These are phyloP conservation scores for Apamea monoglypha DNA, from an alignment of 2,888 invertebrate genomes.

Conservation along the genomic window DNA sequence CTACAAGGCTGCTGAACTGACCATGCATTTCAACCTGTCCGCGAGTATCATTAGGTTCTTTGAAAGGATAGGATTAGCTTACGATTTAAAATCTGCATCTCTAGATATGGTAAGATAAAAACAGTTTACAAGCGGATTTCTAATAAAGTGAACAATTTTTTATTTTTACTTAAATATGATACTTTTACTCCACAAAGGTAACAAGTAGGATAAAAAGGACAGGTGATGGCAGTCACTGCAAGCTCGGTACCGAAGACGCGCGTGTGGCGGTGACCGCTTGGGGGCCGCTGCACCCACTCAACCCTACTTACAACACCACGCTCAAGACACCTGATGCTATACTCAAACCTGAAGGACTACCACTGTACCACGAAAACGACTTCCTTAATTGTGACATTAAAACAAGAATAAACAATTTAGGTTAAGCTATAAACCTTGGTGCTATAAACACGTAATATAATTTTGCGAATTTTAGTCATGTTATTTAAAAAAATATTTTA, in stretches of 20 bases:
- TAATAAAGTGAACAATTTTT: not conserved
- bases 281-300: constrained; percentile 84
- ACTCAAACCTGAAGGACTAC: constrained; percentile 79
- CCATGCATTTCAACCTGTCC: constrained; percentile 91
- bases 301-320: constrained; percentile 81
- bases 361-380: constrained; percentile 81
- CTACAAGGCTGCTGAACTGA: constrained; percentile 96
- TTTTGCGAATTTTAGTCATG: constrained; percentile 2
- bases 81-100: constrained; percentile 90
- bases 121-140: not conserved
- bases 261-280: constrained; percentile 76
- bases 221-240: constrained; percentile 92
- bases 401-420: not conserved
- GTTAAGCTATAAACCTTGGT: not conserved
- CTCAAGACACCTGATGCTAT: constrained; percentile 74
- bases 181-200: constrained; percentile 77
- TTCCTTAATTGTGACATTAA: constrained; percentile 15
- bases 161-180: not conserved
- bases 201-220: constrained; percentile 90
- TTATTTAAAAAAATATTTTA: not conserved
- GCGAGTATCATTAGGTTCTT: constrained; percentile 91
- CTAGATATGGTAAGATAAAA: constrained; percentile 75
- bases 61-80: constrained; percentile 91
- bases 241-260: constrained; percentile 84
- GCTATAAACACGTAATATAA: not conserved